Conservation (phyloP, 2,113 vertebrate genomes). For the Apodemus sylvaticus region DNA sequence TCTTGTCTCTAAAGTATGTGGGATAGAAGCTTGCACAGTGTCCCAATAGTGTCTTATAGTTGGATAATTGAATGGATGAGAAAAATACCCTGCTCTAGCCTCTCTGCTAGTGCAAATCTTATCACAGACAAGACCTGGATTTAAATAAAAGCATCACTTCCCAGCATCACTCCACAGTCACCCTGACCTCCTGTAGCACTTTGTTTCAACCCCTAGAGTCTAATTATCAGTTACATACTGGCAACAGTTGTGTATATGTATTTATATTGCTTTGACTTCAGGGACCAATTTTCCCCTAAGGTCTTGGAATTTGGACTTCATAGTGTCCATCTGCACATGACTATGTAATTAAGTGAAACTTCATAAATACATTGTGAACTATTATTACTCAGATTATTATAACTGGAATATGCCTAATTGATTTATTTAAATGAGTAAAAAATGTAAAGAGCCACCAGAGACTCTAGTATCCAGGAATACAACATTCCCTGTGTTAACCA, state of each 20-base stretch:
- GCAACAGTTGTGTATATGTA: neutral
- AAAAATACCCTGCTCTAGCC: neutral
- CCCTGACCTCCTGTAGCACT: neutral
- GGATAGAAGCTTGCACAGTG: neutral
- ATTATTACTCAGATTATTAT: neutral
- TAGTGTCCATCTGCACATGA: neutral
- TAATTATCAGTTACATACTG: neutral
- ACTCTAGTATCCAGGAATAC: neutral
- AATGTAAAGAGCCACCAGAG: neutral
- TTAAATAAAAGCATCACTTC: neutral
- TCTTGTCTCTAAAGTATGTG: neutral
- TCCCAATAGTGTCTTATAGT: slow-evolving; percentile 1
- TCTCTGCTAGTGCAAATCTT: slow-evolving; percentile 24
- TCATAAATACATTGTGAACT: slow-evolving; percentile 5
- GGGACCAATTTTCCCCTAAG: neutral
- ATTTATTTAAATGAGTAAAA: neutral
- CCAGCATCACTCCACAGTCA: neutral
- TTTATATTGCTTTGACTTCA: slow-evolving; percentile 29
- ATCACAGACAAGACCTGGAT: neutral
- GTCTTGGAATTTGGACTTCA: neutral
- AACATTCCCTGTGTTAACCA: neutral
- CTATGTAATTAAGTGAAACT: slow-evolving; percentile 13
- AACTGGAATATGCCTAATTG: neutral
- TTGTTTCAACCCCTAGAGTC: neutral
- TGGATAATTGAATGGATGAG: neutral